These are phyloP conservation scores for Eristalis arbustorum DNA, from an alignment of 2,888 invertebrate species.

Conservation along the genomic window DNA sequence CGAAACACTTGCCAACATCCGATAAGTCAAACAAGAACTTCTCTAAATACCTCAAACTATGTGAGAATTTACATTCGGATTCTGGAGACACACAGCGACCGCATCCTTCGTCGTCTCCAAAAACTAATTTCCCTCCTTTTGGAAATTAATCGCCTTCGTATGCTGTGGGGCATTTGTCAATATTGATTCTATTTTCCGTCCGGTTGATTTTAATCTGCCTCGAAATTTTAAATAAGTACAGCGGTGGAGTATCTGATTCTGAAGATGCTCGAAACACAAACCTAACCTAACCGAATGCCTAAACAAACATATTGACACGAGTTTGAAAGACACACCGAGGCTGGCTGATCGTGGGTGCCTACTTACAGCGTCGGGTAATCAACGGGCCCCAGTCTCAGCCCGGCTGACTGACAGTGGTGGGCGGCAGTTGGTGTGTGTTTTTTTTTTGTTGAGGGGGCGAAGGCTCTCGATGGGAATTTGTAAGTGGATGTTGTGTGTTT, in stretches of 20 bases:
- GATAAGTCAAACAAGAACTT: neutral
- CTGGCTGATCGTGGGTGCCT: slow-evolving; percentile 45
- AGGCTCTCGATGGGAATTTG: slow-evolving; percentile 62
- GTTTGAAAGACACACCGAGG: slow-evolving; percentile 53
- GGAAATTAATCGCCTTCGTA: slow-evolving; percentile 58
- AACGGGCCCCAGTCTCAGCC: slow-evolving; percentile 1
- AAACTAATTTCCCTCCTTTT: slow-evolving; percentile 28
- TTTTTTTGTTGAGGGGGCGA: neutral
- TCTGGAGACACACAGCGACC: neutral
- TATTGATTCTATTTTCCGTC: slow-evolving; percentile 60
- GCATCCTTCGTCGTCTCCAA: neutral
- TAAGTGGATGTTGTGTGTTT: slow-evolving; percentile 61
- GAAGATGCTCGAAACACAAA: slow-evolving; percentile 61
- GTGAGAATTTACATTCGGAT: neutral
- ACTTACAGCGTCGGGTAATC: slow-evolving; percentile 55
- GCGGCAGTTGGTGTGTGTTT: neutral
- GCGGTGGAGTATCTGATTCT: slow-evolving; percentile 54
- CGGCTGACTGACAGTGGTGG: neutral
- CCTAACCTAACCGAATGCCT: slow-evolving; percentile 64
- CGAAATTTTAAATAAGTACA: slow-evolving; percentile 43
- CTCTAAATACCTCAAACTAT: neutral
- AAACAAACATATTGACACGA: slow-evolving; percentile 68
- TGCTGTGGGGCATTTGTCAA: slow-evolving; percentile 58
- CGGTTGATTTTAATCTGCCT: slow-evolving; percentile 58
- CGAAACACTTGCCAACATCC: neutral